These are phyloP conservation scores for Idaea aversata DNA, from an alignment of 2,888 invertebrate species.

Conservation along the genomic window DNA sequence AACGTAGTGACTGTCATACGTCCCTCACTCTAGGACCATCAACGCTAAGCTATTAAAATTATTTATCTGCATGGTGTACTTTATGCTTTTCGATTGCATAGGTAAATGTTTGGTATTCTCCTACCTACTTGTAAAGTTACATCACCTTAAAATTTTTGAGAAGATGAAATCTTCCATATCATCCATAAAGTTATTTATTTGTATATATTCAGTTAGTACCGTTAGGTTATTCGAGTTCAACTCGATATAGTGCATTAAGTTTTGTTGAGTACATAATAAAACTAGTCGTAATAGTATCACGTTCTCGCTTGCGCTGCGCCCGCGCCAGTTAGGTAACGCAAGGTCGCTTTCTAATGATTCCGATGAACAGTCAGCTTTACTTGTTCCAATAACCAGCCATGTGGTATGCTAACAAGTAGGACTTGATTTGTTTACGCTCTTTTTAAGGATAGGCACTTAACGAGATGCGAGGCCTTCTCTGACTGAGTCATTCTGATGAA, in stretches of 20 bases:
- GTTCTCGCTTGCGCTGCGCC: slow-evolving; percentile 22
- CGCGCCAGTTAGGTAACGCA: slow-evolving; percentile 40
- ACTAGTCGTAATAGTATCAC: slow-evolving; percentile 25
- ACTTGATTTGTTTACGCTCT: slow-evolving; percentile 15
- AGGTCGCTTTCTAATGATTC: slow-evolving; percentile 55
- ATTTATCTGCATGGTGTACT: slow-evolving; percentile 20
- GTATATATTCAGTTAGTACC: neutral
- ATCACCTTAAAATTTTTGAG: slow-evolving; percentile 5
- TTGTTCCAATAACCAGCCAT: slow-evolving; percentile 21
- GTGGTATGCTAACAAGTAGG: slow-evolving; percentile 25
- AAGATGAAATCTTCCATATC: too few relatives aligned
- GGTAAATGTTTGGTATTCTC: slow-evolving; percentile 5
- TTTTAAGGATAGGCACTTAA: neutral
- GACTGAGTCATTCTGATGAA: neutral
- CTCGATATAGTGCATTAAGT: neutral
- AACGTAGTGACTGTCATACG: slow-evolving; percentile 26
- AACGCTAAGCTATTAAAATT: slow-evolving; percentile 28
- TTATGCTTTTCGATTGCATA: slow-evolving; percentile 11
- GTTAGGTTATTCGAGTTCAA: slow-evolving; percentile 10
- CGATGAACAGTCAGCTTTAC: slow-evolving; percentile 16
- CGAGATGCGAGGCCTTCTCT: neutral
- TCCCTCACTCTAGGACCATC: slow-evolving; percentile 27
- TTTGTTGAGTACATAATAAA: neutral
- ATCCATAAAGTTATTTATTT: too few relatives aligned
- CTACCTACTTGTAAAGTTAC: neutral